A percentile compares a stretch with the other conserved stretches of the same genome.
Conservation (phyloP, 1,140 invertebrate genomes). For the Propsilocerus akamusi region DNA sequence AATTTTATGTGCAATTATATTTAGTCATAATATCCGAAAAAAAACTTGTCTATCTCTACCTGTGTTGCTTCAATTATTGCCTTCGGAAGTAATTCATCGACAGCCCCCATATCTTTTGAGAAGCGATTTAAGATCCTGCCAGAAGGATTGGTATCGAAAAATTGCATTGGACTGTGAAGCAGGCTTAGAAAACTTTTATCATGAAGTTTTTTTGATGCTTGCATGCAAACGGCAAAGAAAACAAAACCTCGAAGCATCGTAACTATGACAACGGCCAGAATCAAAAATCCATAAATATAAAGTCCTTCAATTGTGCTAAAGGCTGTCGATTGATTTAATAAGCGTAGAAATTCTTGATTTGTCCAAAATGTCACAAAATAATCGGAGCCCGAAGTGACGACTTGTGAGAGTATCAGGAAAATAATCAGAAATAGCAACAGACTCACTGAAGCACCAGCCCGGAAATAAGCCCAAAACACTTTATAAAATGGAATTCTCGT, state of each 20-base stretch:
- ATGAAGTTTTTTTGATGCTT: conserved; percentile 60
- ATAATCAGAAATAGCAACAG: conserved; percentile 34
- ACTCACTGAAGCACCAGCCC: conserved; percentile 38
- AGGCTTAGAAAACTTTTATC: conserved; percentile 66
- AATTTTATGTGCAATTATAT: neutral
- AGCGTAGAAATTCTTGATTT: conserved; percentile 25
- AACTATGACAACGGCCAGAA: conserved; percentile 18
- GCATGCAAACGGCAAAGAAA: conserved; percentile 67
- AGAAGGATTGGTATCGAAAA: conserved; percentile 69
- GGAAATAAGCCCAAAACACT: conserved; percentile 45
- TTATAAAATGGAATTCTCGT: conserved; percentile 2
- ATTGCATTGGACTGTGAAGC: conserved; percentile 56
- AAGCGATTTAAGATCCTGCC: conserved; percentile 65
- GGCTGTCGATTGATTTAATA: conserved; percentile 11
- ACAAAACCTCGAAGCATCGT: conserved; percentile 38
- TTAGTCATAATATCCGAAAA: neutral
- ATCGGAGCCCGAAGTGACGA: conserved; percentile 47
- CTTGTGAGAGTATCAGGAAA: conserved; percentile 44
- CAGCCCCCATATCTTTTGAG: conserved; percentile 61
- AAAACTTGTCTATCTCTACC: conserved; percentile 9
- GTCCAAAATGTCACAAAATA: conserved; percentile 68
- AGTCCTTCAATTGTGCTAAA: conserved; percentile 20
- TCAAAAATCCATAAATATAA: conserved; percentile 20
- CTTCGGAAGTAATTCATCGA: conserved; percentile 59
- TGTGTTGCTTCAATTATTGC: conserved; percentile 45